Evolutionary conservation across 1,140 invertebrate genomes (phyloP).

Genomic region (Stenopsyche tienmushanensis): DNA sequence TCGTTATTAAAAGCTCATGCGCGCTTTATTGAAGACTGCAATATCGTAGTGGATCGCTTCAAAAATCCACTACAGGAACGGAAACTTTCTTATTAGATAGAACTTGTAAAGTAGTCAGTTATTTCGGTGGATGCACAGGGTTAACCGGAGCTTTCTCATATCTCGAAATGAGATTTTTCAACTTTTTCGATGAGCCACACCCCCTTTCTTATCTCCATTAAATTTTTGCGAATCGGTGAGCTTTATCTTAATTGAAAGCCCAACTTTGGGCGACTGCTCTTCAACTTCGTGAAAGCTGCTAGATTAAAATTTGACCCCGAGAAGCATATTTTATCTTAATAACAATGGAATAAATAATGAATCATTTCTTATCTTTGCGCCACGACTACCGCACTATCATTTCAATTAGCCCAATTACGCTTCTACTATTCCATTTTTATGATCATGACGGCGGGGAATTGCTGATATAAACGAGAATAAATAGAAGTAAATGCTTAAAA

Average conservation of each 20-base stretch:
- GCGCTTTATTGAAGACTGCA: not conserved
- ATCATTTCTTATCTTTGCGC: too few relatives aligned
- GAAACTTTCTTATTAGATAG: slow-evolving; percentile 19
- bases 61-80: not conserved
- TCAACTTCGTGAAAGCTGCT: too few relatives aligned
- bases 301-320: too few relatives aligned
- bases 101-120: slow-evolving; percentile 27
- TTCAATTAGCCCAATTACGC: too few relatives aligned
- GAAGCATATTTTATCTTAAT: too few relatives aligned
- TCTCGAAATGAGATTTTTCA: slow-evolving; percentile 28
- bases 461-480: too few relatives aligned
- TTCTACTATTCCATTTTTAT: too few relatives aligned
- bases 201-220: not conserved
- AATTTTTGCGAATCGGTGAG: not conserved
- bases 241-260: slow-evolving; percentile 22
- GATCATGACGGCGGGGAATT: too few relatives aligned
- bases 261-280: too few relatives aligned
- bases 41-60: not conserved
- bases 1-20: not conserved
- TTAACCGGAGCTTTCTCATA: slow-evolving; percentile 17
- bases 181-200: slow-evolving; percentile 9
- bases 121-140: slow-evolving; percentile 28
- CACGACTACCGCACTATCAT: too few relatives aligned
- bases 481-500: too few relatives aligned
- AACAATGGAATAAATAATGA: too few relatives aligned